Conservation (phyloP, 2,888 invertebrate genomes). For the Lymantria dispar region DNA sequence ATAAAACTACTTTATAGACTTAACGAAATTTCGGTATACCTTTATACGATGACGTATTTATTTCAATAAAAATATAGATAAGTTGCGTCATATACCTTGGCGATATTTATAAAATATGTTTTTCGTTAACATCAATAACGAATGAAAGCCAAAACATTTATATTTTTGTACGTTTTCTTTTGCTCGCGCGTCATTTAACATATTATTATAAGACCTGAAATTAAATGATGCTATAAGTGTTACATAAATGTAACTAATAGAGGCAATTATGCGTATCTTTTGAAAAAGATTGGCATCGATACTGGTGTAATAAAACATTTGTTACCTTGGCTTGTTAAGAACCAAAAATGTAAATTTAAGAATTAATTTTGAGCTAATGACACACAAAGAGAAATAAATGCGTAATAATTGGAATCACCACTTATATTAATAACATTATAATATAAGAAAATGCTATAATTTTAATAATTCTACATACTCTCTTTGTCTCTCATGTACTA, state of each 20-base stretch:
- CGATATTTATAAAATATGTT: slow-evolving; percentile 22
- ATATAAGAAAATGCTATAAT: too few relatives aligned
- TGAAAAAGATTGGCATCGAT: too few relatives aligned
- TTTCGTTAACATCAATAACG: slow-evolving; percentile 12
- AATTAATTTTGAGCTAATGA: too few relatives aligned
- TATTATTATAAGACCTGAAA: slow-evolving; percentile 11
- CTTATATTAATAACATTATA: too few relatives aligned
- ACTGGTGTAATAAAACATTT: too few relatives aligned
- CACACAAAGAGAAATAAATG: too few relatives aligned
- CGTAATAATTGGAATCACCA: too few relatives aligned
- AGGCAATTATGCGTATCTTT: background rate
- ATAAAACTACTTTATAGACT: slow-evolving; percentile 5
- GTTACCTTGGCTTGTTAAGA: too few relatives aligned
- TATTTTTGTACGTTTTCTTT: slow-evolving; percentile 11
- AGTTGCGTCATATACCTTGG: slow-evolving; percentile 15
- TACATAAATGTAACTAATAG: slow-evolving; percentile 8
- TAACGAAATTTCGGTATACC: slow-evolving; percentile 2
- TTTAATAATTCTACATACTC: too few relatives aligned
- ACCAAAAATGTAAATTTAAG: too few relatives aligned
- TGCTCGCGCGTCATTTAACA: slow-evolving; percentile 13
- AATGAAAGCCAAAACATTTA: slow-evolving; percentile 21
- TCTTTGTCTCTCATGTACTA: too few relatives aligned
- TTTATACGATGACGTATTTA: slow-evolving; percentile 17
- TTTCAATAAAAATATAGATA: slow-evolving; percentile 17
- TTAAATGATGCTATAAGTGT: slow-evolving; percentile 10